phyloP scores from a whole-genome alignment of 2,113 vertebrate genomes.

The Synchiropus splendidus region DNA sequence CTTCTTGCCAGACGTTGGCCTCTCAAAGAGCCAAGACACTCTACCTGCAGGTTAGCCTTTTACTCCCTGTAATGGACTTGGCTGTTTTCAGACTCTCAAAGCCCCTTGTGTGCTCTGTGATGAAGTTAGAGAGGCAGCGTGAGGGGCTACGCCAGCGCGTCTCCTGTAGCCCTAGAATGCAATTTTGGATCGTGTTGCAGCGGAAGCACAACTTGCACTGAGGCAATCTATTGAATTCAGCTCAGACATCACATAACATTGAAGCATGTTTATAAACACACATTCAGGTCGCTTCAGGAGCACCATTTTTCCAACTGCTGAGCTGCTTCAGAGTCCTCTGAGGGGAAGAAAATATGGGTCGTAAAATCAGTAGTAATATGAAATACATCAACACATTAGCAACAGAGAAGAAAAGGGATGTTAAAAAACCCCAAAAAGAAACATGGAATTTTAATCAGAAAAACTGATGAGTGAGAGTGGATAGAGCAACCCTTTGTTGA shows the following conservation, averaged over 20 bases:
- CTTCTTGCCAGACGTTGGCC: conserved; percentile 41
- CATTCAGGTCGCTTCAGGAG: conserved; percentile 47
- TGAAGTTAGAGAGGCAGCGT: conserved; percentile 59
- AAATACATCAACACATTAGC: too few relatives aligned
- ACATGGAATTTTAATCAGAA: too few relatives aligned
- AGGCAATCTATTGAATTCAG: conserved; percentile 62
- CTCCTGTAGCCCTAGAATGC: conserved; percentile 59
- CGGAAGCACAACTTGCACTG: conserved; percentile 55
- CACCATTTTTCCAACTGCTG: conserved; percentile 23
- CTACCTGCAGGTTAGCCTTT: conserved; percentile 52
- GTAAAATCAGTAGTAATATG: too few relatives aligned
- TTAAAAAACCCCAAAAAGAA: too few relatives aligned
- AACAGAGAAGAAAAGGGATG: background rate
- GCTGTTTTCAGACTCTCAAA: conserved; percentile 58
- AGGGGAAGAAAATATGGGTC: too few relatives aligned
- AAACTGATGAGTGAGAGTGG: too few relatives aligned
- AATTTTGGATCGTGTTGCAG: conserved; percentile 60
- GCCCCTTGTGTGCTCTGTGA: conserved; percentile 47
- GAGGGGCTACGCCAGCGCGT: conserved; percentile 26
- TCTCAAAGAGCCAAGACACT: conserved; percentile 54
- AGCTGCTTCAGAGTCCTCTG: too few relatives aligned
- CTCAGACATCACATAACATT: conserved; percentile 66
- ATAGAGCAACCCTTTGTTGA: too few relatives aligned
- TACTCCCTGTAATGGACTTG: conserved; percentile 55
- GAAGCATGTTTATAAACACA: conserved; percentile 65